phyloP scores from a whole-genome alignment of 2,888 invertebrate genomes.

The Pollenia griseotomentosa region DNA sequence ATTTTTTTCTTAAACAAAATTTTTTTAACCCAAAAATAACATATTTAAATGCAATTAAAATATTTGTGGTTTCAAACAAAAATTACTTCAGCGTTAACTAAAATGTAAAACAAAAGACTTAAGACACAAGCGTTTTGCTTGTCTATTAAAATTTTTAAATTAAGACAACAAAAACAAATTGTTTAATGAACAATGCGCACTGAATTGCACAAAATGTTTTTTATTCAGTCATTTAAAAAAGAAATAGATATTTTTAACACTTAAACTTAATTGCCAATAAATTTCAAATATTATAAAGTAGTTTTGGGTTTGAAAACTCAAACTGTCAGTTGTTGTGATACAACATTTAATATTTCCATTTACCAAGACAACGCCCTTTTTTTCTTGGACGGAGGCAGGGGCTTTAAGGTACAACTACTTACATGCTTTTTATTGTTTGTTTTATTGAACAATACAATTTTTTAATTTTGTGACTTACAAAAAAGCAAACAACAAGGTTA shows the following conservation, averaged over 20 bases:
- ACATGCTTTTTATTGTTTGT: background rate
- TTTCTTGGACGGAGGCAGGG: background rate
- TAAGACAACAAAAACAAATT: constrained; percentile 2
- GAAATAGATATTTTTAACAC: constrained; percentile 32
- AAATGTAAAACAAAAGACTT: constrained; percentile 35
- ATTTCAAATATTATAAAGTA: constrained; percentile 43
- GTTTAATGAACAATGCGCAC: background rate
- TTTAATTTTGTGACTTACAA: background rate
- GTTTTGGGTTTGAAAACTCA: background rate
- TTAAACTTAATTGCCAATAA: constrained; percentile 33
- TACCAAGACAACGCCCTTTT: constrained; percentile 15
- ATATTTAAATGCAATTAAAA: constrained; percentile 16
- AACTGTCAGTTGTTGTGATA: constrained; percentile 14
- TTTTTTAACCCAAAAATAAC: background rate
- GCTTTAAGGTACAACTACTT: background rate
- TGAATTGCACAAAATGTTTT: background rate
- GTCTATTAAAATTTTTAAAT: background rate
- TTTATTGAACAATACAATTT: constrained; percentile 19
- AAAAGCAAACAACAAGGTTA: constrained; percentile 2
- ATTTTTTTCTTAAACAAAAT: no score
- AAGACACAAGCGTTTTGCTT: constrained; percentile 12
- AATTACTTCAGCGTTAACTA: background rate
- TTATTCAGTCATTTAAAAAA: background rate
- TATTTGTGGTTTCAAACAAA: constrained; percentile 13
- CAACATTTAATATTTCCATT: constrained; percentile 1